These are phyloP conservation scores for Athetis lepigone DNA, from an alignment of 2,888 invertebrate genomes.

Conservation along the genomic window DNA sequence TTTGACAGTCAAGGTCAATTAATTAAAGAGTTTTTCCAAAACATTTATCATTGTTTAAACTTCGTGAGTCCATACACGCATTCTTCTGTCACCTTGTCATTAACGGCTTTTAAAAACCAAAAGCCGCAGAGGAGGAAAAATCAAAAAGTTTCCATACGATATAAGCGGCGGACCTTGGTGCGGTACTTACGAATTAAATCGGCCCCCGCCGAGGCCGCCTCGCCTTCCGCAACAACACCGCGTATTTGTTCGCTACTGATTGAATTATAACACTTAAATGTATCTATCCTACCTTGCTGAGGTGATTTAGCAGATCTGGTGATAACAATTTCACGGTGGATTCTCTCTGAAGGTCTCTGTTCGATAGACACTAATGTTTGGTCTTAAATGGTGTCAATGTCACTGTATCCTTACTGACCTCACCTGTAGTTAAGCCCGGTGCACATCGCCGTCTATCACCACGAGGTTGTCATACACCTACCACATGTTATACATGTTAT, in stretches of 20 bases:
- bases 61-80: constrained; percentile 47
- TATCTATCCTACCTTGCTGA: constrained; percentile 37
- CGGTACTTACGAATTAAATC: constrained; percentile 81
- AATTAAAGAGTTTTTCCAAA: constrained; percentile 25
- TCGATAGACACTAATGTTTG: constrained; percentile 24
- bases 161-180: constrained; percentile 77
- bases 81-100: constrained; percentile 58
- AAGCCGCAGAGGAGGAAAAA: constrained; percentile 69
- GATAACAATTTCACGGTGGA: constrained; percentile 27
- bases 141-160: constrained; percentile 74
- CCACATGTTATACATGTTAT: constrained; percentile 28
- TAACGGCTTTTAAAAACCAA: constrained; percentile 47
- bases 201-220: constrained; percentile 77
- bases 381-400: constrained; percentile 56
- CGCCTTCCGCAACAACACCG: constrained; percentile 72
- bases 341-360: constrained; percentile 30
- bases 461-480: constrained; percentile 23
- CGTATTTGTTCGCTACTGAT: constrained; percentile 61
- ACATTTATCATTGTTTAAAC: constrained; percentile 28
- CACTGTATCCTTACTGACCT: constrained; percentile 56
- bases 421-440: constrained; percentile 38
- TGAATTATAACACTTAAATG: constrained; percentile 61
- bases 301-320: constrained; percentile 35
- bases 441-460: constrained; percentile 37
- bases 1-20: constrained; percentile 37